Base-by-base conservation (phyloP, 2,113 vertebrate species). In the Vombatus ursinus region DNA sequence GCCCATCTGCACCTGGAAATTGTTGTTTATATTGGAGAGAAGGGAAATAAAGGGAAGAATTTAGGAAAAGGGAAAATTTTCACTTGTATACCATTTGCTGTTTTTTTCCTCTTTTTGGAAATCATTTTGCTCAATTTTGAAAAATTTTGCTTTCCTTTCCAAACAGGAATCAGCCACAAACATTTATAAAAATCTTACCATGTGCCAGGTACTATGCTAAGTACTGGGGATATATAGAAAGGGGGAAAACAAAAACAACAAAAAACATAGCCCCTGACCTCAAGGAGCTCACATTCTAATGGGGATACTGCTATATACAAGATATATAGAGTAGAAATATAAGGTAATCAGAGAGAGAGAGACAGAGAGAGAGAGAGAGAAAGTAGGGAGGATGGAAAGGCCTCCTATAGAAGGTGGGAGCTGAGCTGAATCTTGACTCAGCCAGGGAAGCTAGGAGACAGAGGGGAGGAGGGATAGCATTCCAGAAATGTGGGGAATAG, bases 1-100 rank as follows among this genome's bases (percentile, higher is more conserved):
- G 53, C 5, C 26, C 37, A 22, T 89, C 1, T 44, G 3, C 3
- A 91, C 10, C 8, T 52, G 10, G 48, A 31, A 8, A 77, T 89
- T 94, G 49, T 92, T 48, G 28, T 91, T 91, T 95, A 51, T 93
- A 11, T 93, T 95, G 44, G 31, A 37, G 61, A 91, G 31, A 24
- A 12, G 50, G 1, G 37, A 50, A 0, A 28, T 23, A 8, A 51
- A 89, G 52, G 48, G 24, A 52, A n/a, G 61, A 49, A 16, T 50
- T 12, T 28, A 47, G 24, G n/a, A 51, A 94, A 53, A 7, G 0
- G 2, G 2, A 0, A 31, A 28, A 52, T 91, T 92, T 94, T 96
- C 25, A 61, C 28, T n/a, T 61, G 8, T 57, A n/a, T 5, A 24
- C 22, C 8, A 93, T 90, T 47, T 90, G 12, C 25, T n/a, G 6